These are phyloP conservation scores for Lethrus apterus DNA, from an alignment of 1,140 invertebrate species.

Conservation along the genomic window DNA sequence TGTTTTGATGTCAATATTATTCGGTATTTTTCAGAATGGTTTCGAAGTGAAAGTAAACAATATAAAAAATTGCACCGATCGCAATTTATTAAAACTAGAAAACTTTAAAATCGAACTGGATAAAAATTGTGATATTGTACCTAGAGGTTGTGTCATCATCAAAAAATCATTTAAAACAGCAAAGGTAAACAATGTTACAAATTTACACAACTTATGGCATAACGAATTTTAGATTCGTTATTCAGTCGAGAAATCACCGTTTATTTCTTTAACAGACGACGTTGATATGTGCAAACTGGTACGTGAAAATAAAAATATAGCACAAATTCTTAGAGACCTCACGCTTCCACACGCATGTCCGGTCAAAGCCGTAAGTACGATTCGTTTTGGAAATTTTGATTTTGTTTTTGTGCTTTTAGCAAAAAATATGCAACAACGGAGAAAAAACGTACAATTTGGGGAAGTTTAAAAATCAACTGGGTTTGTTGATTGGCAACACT, in stretches of 20 bases:
- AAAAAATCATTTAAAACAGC: conserved; percentile 8
- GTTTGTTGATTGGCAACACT: conserved; percentile 5
- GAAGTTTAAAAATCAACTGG: conserved; percentile 6
- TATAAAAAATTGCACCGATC: not conserved
- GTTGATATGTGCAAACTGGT: not conserved
- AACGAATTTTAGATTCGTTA: conserved; percentile 8
- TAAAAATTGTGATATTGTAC: conserved; percentile 5
- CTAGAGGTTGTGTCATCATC: conserved; percentile 4
- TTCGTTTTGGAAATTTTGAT: not conserved
- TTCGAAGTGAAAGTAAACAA: not conserved
- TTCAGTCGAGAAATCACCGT: conserved; percentile 1
- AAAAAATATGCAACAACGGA: conserved; percentile 7
- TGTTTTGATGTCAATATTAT: too few species aligned
- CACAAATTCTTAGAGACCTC: not conserved
- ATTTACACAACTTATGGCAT: not conserved
- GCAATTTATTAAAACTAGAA: conserved; percentile 1
- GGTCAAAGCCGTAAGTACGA: conserved; percentile 1
- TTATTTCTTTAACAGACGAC: not conserved
- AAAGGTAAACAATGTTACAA: not conserved
- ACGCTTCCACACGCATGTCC: conserved; percentile 4
- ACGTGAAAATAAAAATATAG: not conserved
- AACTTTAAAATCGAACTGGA: conserved; percentile 6
- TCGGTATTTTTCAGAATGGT: conserved; percentile 5
- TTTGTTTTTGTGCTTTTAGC: conserved; percentile 1
- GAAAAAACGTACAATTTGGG: conserved; percentile 6